These are phyloP conservation scores for Nothobranchius kuhntae DNA, from an alignment of 2,113 vertebrate genomes.

Conservation along the genomic window DNA sequence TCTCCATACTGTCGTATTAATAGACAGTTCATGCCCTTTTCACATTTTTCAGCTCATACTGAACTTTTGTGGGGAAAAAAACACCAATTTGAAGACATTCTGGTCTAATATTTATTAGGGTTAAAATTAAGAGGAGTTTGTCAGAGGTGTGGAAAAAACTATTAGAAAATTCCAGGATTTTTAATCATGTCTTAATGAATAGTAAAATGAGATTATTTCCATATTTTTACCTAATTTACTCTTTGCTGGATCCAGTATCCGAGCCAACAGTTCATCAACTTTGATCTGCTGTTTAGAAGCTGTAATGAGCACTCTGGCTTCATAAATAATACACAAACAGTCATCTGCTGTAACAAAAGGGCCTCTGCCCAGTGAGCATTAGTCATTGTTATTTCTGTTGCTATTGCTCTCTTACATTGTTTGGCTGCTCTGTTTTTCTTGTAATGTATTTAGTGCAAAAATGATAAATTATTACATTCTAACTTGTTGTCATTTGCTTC, in stretches of 20 bases:
- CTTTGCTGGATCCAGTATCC: slow-evolving; percentile 18
- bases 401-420: background rate
- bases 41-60: background rate
- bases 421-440: no score
- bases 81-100: no score
- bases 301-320: slow-evolving; percentile 51
- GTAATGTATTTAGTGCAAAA: no score
- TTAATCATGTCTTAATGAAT: no score
- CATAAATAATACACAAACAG: slow-evolving; percentile 60
- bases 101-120: no score
- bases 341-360: slow-evolving; percentile 54
- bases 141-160: no score
- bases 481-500: no score
- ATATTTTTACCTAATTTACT: slow-evolving; percentile 1
- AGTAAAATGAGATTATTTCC: background rate
- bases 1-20: background rate
- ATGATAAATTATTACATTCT: no score
- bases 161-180: no score
- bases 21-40: slow-evolving; percentile 5
- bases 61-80: no score
- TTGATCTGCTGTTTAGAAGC: slow-evolving; percentile 31
- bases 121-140: no score
- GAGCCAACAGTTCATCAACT: slow-evolving; percentile 18
- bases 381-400: background rate
- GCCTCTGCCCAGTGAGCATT: slow-evolving; percentile 32